Evolutionary conservation across 2,888 invertebrate species (phyloP), one percentile per base, ranked within the genome.

Genomic region (Acleris sparsana): DNA sequence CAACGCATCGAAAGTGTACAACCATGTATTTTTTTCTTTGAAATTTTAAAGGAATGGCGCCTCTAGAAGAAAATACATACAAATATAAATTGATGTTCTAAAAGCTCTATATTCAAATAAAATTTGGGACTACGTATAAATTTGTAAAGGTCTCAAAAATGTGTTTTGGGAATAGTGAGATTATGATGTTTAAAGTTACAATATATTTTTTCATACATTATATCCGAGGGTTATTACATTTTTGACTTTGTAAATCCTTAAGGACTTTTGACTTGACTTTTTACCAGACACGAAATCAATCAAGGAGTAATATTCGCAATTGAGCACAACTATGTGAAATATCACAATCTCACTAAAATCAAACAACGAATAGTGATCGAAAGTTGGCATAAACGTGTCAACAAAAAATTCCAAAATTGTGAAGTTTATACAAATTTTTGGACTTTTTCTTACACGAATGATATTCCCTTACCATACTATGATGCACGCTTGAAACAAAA

Each of bases 91-190:
- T 9, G 33, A 33, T 33, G 33, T 9, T 33, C 33, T 75, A 77
- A 87, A 84, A 85, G 83, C 85, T 80, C 80, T 80, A 85, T 80
- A 25, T 25, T 69, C 60, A 82, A 86, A 88, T 83, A 80, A 81
- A 83, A 82, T 70, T 70, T 77, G 75, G 77, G 73, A 80, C 86
- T 87, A 61, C 20, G 60, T 65, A 87, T 80, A 88, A 86, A 87
- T 67, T 83, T 91, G 91, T 91, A 91, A 87, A 90, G 84, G 80
- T 86, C 86, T 90, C 89, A 88, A 91, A 91, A 90, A 81, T 73
- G 75, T 80, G 77, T 79, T 83, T 80, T 76, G 1, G 33, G n/a
- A 56, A 5, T 11, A 56, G 55, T 61, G 55, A 61, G 61, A 66
- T 52, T 29, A 66, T 44, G 59, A 64, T 9, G 1, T 63, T n/a